These are phyloP conservation scores for Siniperca knerii DNA, from an alignment of 2,113 vertebrate species.

Conservation along the genomic window DNA sequence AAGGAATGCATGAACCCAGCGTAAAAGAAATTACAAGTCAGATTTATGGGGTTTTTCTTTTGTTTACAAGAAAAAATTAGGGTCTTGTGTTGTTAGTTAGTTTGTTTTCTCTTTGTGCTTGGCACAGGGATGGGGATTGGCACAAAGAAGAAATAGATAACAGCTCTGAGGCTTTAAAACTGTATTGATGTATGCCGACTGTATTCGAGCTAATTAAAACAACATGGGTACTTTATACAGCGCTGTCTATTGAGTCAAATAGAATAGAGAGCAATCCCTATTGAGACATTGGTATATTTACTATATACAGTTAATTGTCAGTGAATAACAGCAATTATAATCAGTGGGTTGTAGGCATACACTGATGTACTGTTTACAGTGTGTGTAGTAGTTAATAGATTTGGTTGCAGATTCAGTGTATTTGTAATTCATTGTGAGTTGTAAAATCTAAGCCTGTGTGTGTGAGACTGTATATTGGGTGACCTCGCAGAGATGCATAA, in stretches of 20 bases:
- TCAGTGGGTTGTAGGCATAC: slow-evolving; percentile 7
- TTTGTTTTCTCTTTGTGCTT: slow-evolving; percentile 7
- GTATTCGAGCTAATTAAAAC: slow-evolving; percentile 58
- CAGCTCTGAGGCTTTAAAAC: slow-evolving; percentile 32
- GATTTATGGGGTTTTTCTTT: slow-evolving; percentile 12
- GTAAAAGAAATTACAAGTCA: neutral
- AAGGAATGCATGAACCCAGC: slow-evolving; percentile 1
- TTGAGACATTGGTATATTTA: slow-evolving; percentile 45
- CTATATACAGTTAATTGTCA: slow-evolving; percentile 35
- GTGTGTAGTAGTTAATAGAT: neutral
- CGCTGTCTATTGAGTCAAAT: slow-evolving; percentile 9
- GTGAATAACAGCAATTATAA: slow-evolving; percentile 37
- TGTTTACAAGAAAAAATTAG: slow-evolving; percentile 16
- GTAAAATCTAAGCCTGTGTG: neutral
- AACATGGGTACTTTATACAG: slow-evolving; percentile 32
- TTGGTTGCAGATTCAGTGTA: neutral
- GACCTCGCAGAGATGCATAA: slow-evolving; percentile 14
- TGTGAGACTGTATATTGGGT: slow-evolving; percentile 1
- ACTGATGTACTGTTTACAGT: slow-evolving; percentile 13
- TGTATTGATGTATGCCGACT: slow-evolving; percentile 46
- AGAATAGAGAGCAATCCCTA: slow-evolving; percentile 27
- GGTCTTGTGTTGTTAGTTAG: slow-evolving; percentile 30
- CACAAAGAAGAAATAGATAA: slow-evolving; percentile 22
- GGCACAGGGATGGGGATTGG: neutral
- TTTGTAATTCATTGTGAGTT: neutral